These are phyloP conservation scores for Echinometra lucunter DNA, from an alignment of 53 echinoderm and acorn worm species.

Conservation along the genomic window DNA sequence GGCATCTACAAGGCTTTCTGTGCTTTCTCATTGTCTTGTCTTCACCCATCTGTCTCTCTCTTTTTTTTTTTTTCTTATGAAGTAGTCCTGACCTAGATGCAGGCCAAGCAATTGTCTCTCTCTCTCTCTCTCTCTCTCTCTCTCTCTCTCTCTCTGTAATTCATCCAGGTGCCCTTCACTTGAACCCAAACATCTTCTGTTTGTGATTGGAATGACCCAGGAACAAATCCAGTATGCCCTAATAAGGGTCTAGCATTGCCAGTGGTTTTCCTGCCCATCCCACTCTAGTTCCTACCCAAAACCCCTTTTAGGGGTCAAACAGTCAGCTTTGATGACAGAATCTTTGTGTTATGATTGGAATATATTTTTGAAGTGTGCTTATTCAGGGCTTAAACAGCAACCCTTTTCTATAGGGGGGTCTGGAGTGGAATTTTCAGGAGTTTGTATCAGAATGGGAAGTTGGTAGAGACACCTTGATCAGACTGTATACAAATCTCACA, in stretches of 20 bases:
- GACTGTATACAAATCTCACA: too few relatives aligned
- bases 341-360: background rate
- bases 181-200: constrained; percentile 18
- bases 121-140: too few relatives aligned
- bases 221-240: background rate
- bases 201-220: background rate
- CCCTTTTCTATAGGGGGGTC: too few relatives aligned
- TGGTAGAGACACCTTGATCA: too few relatives aligned
- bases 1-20: too few relatives aligned
- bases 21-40: background rate
- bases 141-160: background rate
- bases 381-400: too few relatives aligned
- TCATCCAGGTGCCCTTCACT: background rate
- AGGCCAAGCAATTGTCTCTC: background rate
- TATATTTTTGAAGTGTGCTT: background rate
- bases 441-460: too few relatives aligned
- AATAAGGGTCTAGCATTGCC: background rate
- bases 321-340: background rate
- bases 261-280: constrained; percentile 20
- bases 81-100: background rate
- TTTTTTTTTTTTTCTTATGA: background rate
- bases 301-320: background rate
- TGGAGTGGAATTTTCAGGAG: too few relatives aligned
- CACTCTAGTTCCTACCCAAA: background rate
- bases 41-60: background rate